Evolutionary conservation across 2,888 invertebrate species (phyloP).

Genomic region (Pandemis heparana): DNA sequence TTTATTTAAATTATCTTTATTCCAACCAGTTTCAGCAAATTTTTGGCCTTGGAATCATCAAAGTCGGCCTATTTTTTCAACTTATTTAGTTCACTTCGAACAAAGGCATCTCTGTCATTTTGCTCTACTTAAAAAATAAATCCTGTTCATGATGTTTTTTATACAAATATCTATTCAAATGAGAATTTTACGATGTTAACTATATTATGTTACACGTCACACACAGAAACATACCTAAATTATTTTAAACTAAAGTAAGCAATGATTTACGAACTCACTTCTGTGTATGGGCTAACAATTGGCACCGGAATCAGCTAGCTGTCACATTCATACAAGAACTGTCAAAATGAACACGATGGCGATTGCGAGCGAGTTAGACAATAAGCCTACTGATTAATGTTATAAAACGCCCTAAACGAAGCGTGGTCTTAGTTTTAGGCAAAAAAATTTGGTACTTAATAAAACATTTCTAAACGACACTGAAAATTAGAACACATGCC

Average conservation of each 20-base stretch:
- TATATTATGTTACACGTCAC: neutral
- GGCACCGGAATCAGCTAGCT: too few species aligned
- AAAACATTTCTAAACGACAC: too few species aligned
- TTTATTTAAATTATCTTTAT: constrained; percentile 13
- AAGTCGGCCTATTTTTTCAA: constrained; percentile 6
- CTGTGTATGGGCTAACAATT: too few species aligned
- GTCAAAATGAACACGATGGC: too few species aligned
- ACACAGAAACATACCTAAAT: neutral
- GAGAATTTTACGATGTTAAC: constrained; percentile 7
- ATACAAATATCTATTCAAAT: constrained; percentile 24
- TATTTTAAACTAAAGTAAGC: too few species aligned
- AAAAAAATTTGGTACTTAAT: too few species aligned
- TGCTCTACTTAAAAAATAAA: constrained; percentile 30
- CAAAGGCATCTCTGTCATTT: constrained; percentile 22
- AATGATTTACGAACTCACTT: too few species aligned
- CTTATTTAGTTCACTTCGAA: neutral
- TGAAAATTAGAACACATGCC: too few species aligned
- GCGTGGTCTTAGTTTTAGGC: neutral
- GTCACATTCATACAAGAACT: too few species aligned
- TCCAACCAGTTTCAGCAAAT: neutral
- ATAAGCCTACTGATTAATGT: too few species aligned
- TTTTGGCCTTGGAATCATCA: neutral
- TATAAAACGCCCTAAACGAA: too few species aligned
- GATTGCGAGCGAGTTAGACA: too few species aligned
- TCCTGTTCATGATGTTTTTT: constrained; percentile 27